phyloP scores from a whole-genome alignment of 2,797 vertebrate species.

The Chaetophractus vellerosus region DNA sequence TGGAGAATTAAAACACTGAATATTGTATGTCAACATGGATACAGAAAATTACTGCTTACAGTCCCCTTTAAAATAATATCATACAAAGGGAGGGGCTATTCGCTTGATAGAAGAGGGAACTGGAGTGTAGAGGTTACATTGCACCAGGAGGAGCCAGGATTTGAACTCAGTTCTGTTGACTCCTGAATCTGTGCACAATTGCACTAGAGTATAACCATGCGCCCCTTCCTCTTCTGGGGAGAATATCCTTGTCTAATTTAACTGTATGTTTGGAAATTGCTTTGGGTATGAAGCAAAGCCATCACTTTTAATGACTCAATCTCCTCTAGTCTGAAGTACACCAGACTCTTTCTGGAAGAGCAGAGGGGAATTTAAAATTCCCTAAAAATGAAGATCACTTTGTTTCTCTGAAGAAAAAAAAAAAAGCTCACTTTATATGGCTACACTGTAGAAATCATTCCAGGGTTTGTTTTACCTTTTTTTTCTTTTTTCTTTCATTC shows the following conservation, averaged over 20 bases:
- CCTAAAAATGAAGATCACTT: conserved; percentile 52
- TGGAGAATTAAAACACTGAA: neutral
- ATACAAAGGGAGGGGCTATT: neutral
- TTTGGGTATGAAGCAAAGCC: neutral
- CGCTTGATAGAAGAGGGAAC: neutral
- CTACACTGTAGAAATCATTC: conserved; percentile 1
- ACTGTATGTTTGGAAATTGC: neutral
- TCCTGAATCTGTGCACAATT: neutral
- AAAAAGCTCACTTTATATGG: conserved; percentile 56
- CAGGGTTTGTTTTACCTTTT: neutral
- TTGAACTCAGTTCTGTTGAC: neutral
- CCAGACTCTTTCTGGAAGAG: conserved; percentile 29
- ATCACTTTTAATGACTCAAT: conserved; percentile 55
- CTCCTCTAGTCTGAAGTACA: conserved; percentile 23
- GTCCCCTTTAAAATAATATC: neutral
- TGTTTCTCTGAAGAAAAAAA: conserved; percentile 70
- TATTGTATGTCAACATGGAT: neutral
- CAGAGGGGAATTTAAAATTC: conserved; percentile 39
- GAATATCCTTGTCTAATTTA: neutral
- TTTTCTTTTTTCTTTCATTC: neutral
- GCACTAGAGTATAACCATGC: neutral
- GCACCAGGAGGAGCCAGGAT: neutral
- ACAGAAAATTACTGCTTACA: neutral
- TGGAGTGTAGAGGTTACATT: neutral
- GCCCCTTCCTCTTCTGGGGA: neutral